Evolutionary conservation across 2,797 vertebrate species (phyloP).

Genomic region (Halcyon chelicuti): DNA sequence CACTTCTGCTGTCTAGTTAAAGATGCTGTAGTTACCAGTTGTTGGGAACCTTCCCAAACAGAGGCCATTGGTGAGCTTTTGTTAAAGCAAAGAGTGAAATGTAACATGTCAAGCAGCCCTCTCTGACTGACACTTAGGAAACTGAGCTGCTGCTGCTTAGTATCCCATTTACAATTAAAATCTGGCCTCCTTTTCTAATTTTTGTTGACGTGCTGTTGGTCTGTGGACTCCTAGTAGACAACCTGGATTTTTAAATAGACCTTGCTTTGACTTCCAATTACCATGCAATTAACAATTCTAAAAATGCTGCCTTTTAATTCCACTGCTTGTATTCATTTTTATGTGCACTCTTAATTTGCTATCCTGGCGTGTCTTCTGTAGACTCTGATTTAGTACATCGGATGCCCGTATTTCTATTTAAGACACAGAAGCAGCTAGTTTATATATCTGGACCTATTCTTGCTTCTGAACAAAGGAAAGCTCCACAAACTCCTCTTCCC

Average conservation of each 20-base stretch:
- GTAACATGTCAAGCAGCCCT: constrained; percentile 69
- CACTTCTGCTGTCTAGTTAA: not conserved
- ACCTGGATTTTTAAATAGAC: constrained; percentile 74
- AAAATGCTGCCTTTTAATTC: constrained; percentile 69
- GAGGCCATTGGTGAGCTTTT: constrained; percentile 17
- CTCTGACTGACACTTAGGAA: constrained; percentile 68
- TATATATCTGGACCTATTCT: not conserved
- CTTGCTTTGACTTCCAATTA: constrained; percentile 77
- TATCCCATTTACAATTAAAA: constrained; percentile 77
- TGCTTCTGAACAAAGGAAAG: not conserved
- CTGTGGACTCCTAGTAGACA: constrained; percentile 70
- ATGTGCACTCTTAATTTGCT: constrained; percentile 33
- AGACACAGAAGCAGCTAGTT: not conserved
- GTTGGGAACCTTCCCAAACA: constrained; percentile 18
- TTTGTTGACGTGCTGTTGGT: constrained; percentile 72
- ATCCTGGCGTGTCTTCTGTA: not conserved
- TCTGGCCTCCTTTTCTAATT: constrained; percentile 71
- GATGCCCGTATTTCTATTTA: not conserved
- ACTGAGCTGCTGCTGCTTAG: constrained; percentile 57
- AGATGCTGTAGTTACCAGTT: not conserved
- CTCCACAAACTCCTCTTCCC: not conserved
- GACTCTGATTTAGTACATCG: not conserved
- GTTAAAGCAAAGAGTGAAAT: constrained; percentile 63
- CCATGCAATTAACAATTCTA: constrained; percentile 73
- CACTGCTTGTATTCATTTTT: constrained; percentile 53